These are phyloP conservation scores for Brachyrhaphis roseni DNA, from an alignment of 2,797 vertebrate genomes.

Conservation along the genomic window DNA sequence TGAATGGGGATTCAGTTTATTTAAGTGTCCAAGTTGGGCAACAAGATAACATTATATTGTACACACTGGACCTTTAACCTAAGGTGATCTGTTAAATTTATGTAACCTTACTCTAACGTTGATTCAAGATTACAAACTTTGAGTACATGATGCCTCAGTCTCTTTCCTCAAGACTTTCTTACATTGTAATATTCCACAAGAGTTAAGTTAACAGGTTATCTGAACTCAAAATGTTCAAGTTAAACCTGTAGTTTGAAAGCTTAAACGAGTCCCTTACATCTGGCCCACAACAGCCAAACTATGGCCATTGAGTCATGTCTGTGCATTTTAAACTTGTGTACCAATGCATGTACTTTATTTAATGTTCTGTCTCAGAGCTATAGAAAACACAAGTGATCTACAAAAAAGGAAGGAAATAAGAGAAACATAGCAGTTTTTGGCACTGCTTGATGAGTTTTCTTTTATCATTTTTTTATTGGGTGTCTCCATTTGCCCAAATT, in stretches of 20 bases:
- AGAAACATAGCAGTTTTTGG: neutral
- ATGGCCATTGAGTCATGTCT: slow-evolving; percentile 67
- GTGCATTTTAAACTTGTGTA: slow-evolving; percentile 32
- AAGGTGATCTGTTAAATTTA: neutral
- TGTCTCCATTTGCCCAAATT: neutral
- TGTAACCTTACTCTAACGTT: neutral
- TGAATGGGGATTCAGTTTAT: neutral
- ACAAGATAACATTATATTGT: neutral
- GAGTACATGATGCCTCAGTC: slow-evolving; percentile 17
- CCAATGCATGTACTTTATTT: slow-evolving; percentile 12
- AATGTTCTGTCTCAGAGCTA: slow-evolving; percentile 62
- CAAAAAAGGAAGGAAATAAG: slow-evolving; percentile 20
- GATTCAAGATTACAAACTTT: neutral
- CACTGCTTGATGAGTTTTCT: neutral
- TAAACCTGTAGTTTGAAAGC: slow-evolving; percentile 12
- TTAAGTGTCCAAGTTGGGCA: slow-evolving; percentile 1
- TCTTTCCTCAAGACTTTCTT: slow-evolving; percentile 33
- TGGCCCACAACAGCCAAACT: slow-evolving; percentile 51
- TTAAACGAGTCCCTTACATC: slow-evolving; percentile 7
- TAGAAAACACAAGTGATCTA: slow-evolving; percentile 64
- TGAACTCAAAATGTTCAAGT: neutral
- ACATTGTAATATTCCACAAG: slow-evolving; percentile 37
- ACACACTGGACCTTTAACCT: neutral
- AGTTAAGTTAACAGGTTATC: slow-evolving; percentile 42
- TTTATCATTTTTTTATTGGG: neutral